Conservation (phyloP, 2,113 vertebrate species). For the Hemicordylus capensis region DNA sequence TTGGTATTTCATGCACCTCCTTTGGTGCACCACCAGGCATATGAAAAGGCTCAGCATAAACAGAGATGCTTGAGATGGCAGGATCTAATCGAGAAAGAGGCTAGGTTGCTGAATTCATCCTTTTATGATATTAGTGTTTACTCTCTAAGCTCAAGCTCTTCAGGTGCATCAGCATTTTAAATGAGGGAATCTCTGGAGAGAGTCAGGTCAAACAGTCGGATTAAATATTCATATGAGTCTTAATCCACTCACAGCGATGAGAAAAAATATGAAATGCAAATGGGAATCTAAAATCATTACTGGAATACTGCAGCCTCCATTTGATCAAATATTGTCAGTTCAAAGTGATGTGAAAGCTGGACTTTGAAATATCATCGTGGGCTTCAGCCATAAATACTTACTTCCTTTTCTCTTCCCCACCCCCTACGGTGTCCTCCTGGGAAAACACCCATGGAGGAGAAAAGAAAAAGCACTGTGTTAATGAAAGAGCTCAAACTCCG, state of each 20-base stretch:
- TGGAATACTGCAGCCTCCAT: rapidly evolving
- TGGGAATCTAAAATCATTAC: conserved; percentile 15
- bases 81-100: background rate
- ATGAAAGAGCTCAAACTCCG: background rate
- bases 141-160: background rate
- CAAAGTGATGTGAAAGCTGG: background rate
- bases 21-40: background rate
- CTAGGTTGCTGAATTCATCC: background rate
- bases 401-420: background rate
- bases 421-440: background rate
- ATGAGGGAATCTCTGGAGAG: background rate
- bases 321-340: background rate
- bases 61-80: background rate
- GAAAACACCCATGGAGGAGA: background rate
- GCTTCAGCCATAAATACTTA: background rate
- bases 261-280: background rate
- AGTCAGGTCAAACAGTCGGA: background rate
- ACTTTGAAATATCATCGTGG: background rate
- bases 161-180: background rate
- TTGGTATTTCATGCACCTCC: background rate
- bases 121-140: background rate
- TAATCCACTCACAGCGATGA: conserved; percentile 7
- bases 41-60: background rate
- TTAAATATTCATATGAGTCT: conserved; percentile 16
- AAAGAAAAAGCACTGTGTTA: background rate